phyloP scores from a whole-genome alignment of 2,888 invertebrate species.

The Blastobasis lacticolella region DNA sequence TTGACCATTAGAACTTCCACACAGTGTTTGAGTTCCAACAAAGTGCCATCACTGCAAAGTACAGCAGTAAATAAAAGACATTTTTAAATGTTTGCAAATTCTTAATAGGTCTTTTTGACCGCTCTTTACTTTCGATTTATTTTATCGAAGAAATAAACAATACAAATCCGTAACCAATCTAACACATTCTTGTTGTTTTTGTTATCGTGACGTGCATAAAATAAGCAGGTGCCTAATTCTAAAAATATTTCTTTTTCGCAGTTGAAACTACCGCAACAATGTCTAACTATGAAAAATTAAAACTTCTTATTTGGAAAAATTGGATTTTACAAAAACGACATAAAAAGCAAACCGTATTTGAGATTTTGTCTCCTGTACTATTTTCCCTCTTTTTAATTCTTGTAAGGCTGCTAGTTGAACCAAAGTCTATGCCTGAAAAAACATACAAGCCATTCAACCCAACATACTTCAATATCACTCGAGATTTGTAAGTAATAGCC shows the following conservation, averaged over 20 bases:
- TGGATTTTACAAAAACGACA: conserved; percentile 83
- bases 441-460: conserved; percentile 51
- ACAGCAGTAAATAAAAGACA: too few species aligned
- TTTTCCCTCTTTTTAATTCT: conserved; percentile 82
- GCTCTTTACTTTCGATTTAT: conserved; percentile 14
- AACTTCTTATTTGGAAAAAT: conserved; percentile 88
- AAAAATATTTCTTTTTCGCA: conserved; percentile 5
- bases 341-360: conserved; percentile 80
- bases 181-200: too few species aligned
- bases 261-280: conserved; percentile 26
- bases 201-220: too few species aligned
- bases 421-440: conserved; percentile 60
- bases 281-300: conserved; percentile 74
- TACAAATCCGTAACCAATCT: too few species aligned
- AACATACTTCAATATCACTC: conserved; percentile 57
- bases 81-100: too few species aligned
- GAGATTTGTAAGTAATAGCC: conserved; percentile 46
- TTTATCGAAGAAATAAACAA: background rate
- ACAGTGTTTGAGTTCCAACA: too few species aligned
- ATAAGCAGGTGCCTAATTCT: background rate
- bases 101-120: background rate
- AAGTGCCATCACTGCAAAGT: too few species aligned
- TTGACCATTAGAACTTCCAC: too few species aligned
- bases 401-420: conserved; percentile 80
- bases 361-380: conserved; percentile 80